Conservation (phyloP, 1,140 invertebrate species). For the Habropoda laboriosa region DNA sequence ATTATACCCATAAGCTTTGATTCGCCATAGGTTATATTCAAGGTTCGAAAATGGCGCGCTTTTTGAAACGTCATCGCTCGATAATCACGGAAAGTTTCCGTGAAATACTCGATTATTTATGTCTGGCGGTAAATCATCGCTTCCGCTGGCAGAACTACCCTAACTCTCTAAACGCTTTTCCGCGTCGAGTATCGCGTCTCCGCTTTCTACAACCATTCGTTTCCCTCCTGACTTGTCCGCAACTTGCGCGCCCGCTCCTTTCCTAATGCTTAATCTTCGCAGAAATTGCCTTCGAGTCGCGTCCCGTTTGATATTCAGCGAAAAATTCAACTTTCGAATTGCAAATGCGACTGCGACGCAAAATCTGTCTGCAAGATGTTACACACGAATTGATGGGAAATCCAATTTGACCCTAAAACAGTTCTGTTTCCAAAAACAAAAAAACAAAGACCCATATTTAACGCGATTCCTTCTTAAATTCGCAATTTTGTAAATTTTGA, state of each 20-base stretch:
- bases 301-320: slow-evolving; percentile 40
- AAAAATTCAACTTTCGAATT: slow-evolving; percentile 60
- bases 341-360: slow-evolving; percentile 15
- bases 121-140: slow-evolving; percentile 54
- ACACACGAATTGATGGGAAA: background rate
- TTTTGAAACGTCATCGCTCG: background rate
- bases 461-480: too few species aligned
- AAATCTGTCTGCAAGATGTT: slow-evolving; percentile 23
- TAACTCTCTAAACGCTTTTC: slow-evolving; percentile 62
- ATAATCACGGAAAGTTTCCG: slow-evolving; percentile 42
- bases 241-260: slow-evolving; percentile 9
- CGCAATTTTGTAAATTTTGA: too few species aligned
- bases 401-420: background rate
- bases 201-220: slow-evolving; percentile 48
- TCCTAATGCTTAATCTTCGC: slow-evolving; percentile 62
- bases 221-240: slow-evolving; percentile 15
- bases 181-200: slow-evolving; percentile 48
- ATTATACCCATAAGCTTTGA: too few species aligned
- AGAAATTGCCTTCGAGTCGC: slow-evolving; percentile 57
- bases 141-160: slow-evolving; percentile 35
- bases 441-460: too few species aligned
- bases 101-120: slow-evolving; percentile 57
- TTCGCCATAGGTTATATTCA: too few species aligned
- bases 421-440: background rate
- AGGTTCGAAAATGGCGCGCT: too few species aligned